These are phyloP conservation scores for Balaeniceps rex DNA, from an alignment of 2,113 vertebrate genomes.

Conservation along the genomic window DNA sequence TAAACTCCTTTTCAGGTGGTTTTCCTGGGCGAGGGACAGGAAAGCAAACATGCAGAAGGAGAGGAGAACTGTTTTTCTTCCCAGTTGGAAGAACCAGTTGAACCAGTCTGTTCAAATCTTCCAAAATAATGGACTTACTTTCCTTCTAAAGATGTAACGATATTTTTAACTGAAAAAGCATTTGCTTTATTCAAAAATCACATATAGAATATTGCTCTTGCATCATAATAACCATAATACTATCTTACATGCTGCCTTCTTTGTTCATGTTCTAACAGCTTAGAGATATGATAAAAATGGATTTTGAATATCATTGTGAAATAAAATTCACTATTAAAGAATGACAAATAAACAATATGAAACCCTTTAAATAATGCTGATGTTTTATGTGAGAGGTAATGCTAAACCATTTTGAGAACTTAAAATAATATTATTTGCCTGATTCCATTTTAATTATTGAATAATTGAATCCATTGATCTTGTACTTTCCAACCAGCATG, in stretches of 20 bases:
- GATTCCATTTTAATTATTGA: neutral
- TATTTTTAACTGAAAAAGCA: neutral
- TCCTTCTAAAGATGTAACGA: neutral
- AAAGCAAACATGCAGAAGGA: neutral
- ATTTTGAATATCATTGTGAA: neutral
- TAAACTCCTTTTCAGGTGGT: neutral
- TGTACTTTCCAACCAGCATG: neutral
- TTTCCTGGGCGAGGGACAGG: fast-evolving
- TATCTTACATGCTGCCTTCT: neutral
- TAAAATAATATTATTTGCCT: neutral
- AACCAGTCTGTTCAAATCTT: neutral
- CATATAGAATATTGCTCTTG: neutral
- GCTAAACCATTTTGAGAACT: neutral
- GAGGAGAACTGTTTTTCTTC: neutral
- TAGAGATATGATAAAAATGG: neutral
- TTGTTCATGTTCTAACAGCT: neutral
- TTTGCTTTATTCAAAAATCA: neutral
- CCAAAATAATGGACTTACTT: neutral
- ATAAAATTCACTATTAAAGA: neutral
- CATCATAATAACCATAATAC: neutral
- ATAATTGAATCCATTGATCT: neutral
- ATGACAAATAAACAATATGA: neutral
- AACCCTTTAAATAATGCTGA: neutral
- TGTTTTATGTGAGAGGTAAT: neutral
- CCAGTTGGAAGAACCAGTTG: neutral